Base-by-base conservation (phyloP, 2,113 vertebrate genomes). In the Atlantisia rogersi region DNA sequence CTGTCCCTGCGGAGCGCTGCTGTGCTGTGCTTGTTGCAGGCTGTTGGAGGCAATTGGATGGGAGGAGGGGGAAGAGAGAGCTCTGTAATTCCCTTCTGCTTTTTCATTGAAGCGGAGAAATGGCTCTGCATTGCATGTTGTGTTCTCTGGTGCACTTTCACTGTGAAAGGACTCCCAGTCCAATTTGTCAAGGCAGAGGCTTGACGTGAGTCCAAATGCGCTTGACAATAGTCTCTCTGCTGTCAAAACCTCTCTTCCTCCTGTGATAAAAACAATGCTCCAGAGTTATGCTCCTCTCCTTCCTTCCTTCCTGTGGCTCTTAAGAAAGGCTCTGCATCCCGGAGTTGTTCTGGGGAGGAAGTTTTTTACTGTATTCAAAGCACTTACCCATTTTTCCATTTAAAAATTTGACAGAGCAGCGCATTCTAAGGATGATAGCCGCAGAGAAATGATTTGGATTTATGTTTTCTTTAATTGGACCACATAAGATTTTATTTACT, bases 391-490 rank as follows among this genome's bases (percentile, higher is more conserved):
- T 86, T 92, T 46, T 93, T 79, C 92, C 60, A 59, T 75, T 83
- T 78, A 64, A 92, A 81, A 76, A 81, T 19, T 40, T 39, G 86
- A 42, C 32, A 52, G 63, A 84, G 89, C 69, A 28, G 11, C 2
- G 12, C 29, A 4, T 94, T 73, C n/a, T 69, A 82, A 88, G 77
- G 32, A 67, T 64, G 82, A 40, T 28, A 71, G 82, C 68, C 58
- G 60, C 60, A 16, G 88, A 93, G 82, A 94, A 74, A 25, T 21
- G 6, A 58, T 90, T 81, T 60, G 92, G 21, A 58, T 93, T 96
- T 73, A 81, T 87, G 65, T 74, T 96, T 75, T 35, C 90, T 96
- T 96, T 93, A 96, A 95, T 91, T 95, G 91, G 83, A 69, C 70
- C 63, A 26, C 59, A 6, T 29, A 91, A 94, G 94, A 94, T 85